Evolutionary conservation across 2,113 vertebrate genomes (phyloP).

Genomic region (Xenopus tropicalis): DNA sequence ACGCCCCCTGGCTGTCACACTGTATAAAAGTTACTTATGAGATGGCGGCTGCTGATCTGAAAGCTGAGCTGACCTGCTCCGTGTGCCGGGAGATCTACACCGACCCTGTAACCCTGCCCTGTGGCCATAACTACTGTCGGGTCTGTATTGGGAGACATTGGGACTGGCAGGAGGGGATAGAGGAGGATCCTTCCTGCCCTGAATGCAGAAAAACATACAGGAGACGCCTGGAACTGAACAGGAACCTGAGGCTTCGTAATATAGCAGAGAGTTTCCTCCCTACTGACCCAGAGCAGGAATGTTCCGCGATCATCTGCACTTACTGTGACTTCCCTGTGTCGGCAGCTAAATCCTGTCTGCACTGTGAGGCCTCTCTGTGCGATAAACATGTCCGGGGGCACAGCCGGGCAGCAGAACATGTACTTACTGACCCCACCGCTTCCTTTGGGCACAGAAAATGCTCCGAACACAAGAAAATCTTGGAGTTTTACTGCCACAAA

Average conservation of each 20-base stretch:
- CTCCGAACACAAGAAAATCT: not conserved
- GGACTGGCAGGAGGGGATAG: too few species aligned
- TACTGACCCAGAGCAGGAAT: not conserved
- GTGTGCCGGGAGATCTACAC: too few species aligned
- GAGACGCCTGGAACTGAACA: not conserved
- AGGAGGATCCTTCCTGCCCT: not conserved
- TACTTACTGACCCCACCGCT: not conserved
- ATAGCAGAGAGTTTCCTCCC: not conserved
- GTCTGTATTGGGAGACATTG: too few species aligned
- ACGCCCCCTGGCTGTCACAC: too few species aligned
- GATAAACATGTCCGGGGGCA: not conserved
- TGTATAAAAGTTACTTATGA: not conserved
- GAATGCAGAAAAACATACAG: not conserved
- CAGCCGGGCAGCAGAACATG: not conserved
- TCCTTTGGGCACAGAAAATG: not conserved
- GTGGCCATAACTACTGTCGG: too few species aligned
- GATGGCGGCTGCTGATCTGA: not conserved
- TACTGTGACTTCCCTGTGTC: not conserved
- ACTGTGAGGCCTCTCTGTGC: not conserved
- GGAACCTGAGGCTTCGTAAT: not conserved
- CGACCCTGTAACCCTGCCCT: too few species aligned
- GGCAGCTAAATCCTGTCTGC: not conserved
- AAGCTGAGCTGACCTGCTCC: not conserved
- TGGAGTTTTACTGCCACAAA: conserved; percentile 15
- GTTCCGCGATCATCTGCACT: not conserved